Conservation (phyloP, 2,888 invertebrate species). For the Steinernema carpocapsae region DNA sequence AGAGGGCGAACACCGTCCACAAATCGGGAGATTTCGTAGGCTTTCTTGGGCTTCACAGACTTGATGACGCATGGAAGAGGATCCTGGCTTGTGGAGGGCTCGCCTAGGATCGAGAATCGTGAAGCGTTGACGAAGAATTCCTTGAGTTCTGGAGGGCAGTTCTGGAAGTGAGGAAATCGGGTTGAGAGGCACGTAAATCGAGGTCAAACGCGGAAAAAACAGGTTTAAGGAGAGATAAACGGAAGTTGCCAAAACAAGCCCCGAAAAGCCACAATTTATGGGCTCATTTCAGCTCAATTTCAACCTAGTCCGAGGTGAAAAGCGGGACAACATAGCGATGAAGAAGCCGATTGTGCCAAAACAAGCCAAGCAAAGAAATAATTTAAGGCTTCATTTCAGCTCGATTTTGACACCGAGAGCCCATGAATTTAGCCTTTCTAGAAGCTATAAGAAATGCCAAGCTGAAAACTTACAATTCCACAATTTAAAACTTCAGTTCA, state of each 20-base stretch:
- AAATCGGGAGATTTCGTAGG: constrained; percentile 39
- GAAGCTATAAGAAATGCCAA: too few relatives aligned
- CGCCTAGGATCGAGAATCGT: not conserved
- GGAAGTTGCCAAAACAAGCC: too few relatives aligned
- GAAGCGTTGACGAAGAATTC: not conserved
- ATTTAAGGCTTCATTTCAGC: too few relatives aligned
- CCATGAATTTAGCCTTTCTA: too few relatives aligned
- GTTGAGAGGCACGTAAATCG: not conserved
- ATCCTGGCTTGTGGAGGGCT: not conserved
- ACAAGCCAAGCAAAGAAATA: too few relatives aligned
- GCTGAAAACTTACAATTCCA: too few relatives aligned
- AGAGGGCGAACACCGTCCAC: constrained; percentile 35
- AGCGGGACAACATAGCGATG: not conserved
- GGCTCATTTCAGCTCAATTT: too few relatives aligned
- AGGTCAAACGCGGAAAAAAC: not conserved
- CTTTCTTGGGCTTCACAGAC: constrained; percentile 41
- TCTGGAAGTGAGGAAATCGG: not conserved
- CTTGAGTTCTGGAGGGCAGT: not conserved
- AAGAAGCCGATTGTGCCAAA: too few relatives aligned
- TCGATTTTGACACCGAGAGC: too few relatives aligned
- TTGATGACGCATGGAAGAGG: constrained; percentile 2
- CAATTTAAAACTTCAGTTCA: too few relatives aligned
- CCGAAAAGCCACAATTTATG: too few relatives aligned
- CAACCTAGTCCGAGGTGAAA: not conserved
- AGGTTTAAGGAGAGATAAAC: too few relatives aligned